phyloP scores from a whole-genome alignment of 2,888 invertebrate species.

The Epinotia demarniana region DNA sequence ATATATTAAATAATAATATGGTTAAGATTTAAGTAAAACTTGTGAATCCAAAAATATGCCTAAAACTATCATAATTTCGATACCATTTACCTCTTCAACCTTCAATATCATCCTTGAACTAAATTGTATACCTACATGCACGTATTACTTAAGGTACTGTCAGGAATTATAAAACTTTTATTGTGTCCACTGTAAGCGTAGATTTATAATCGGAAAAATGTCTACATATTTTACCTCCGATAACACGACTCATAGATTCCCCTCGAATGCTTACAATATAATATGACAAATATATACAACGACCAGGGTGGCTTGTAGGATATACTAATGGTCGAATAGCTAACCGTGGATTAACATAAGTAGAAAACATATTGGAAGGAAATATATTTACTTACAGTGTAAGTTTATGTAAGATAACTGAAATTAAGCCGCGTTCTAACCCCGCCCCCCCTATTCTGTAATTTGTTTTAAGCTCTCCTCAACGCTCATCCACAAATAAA shows the following conservation, averaged over 20 bases:
- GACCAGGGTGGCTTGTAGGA: conserved; percentile 9
- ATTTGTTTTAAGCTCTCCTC: too few species aligned
- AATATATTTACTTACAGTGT: not conserved
- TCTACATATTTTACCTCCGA: conserved; percentile 32
- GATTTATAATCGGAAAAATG: conserved; percentile 33
- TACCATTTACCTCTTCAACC: too few species aligned
- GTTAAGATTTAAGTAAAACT: too few species aligned
- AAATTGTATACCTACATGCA: too few species aligned
- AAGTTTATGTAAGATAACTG: too few species aligned
- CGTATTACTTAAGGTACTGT: not conserved
- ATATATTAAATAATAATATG: too few species aligned
- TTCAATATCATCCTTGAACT: too few species aligned
- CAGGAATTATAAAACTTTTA: not conserved
- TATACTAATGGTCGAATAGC: not conserved
- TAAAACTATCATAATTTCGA: too few species aligned
- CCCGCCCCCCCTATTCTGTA: too few species aligned
- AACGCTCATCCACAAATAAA: too few species aligned
- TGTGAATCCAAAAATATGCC: too few species aligned
- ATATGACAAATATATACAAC: conserved; percentile 24
- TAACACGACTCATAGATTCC: conserved; percentile 22
- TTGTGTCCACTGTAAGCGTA: not conserved
- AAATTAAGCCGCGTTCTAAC: too few species aligned
- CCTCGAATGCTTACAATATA: not conserved
- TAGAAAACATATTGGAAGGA: not conserved
- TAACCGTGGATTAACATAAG: not conserved